Evolutionary conservation across 2,797 vertebrate genomes (phyloP), one percentile per base, ranked within the genome.

Genomic region (Mormyrus hasselquistii): DNA sequence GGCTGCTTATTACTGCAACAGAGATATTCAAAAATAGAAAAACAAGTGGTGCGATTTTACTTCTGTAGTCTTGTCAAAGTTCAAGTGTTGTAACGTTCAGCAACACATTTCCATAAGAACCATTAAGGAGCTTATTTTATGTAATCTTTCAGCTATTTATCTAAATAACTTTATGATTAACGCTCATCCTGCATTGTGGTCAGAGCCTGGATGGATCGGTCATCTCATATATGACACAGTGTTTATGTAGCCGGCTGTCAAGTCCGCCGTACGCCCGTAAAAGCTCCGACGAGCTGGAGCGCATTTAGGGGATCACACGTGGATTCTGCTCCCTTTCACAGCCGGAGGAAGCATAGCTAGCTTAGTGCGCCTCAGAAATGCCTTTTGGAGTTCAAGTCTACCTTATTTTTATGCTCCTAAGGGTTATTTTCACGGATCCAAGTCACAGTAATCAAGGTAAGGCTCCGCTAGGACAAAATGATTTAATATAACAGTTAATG

Each of bases 391-490:
- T 93, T 87, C 92, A 91, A 92, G 90, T 93, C 87, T 62, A 91
- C 89, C 90, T 94, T 83, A 79, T 93, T 90, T 92, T 92, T 91
- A 91, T 95, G 91, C 93, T 93, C 91, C 91, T 94, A 50, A 93
- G 94, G 92, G 92, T 94, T 92, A 90, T 92, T 88, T 89, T 94
- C 92, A 89, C 89, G 76, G 90, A 91, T 86, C 88, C 91, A 90
- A 90, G 92, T 90, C 91, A 79, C 79, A 92, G 94, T 90, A 95
- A 95, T 92, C 95, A 96, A 95, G 95, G 95, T 96, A 92, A 94
- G 94, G 41, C 22, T 19, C 22, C 49, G 41, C 12, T 34, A 88
- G 7, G 22, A 29, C 12, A 4, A 25, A 25, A 25, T 25, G 5
- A 85, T 25, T 22, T 73, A 38, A 16, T 16, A 34, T 16, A 12